These are phyloP conservation scores for Macaca fascicularis DNA, from an alignment of 2,113 vertebrate genomes.

Conservation along the genomic window DNA sequence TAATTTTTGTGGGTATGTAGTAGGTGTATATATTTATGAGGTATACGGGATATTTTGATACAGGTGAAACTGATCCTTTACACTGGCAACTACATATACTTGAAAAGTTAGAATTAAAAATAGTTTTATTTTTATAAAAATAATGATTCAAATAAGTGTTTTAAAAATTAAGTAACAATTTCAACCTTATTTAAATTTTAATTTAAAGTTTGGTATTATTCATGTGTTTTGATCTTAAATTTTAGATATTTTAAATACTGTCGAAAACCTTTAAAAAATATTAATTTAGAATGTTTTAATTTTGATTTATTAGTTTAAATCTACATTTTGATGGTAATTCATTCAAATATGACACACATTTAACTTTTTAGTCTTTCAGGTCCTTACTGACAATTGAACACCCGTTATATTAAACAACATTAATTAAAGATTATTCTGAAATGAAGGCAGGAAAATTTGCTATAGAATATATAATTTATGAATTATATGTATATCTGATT, in stretches of 20 bases:
- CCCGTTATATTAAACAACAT: neutral
- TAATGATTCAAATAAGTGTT: neutral
- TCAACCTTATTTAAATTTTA: neutral
- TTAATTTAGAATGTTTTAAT: conserved; percentile 23
- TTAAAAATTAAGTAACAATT: conserved; percentile 21
- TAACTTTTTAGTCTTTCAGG: neutral
- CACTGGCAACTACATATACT: neutral
- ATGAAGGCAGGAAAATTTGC: neutral
- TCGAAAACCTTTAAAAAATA: neutral
- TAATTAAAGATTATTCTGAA: neutral
- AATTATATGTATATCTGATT: neutral
- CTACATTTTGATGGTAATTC: neutral
- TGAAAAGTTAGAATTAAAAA: neutral
- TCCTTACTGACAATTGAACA: neutral
- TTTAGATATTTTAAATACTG: conserved; percentile 21
- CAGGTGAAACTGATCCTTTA: neutral
- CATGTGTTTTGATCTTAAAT: conserved; percentile 3
- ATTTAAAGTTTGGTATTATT: conserved; percentile 13
- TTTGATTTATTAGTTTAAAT: neutral
- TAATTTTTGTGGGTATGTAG: too few species aligned
- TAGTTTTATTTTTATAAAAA: conserved; percentile 17
- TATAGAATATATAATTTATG: neutral
- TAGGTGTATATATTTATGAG: too few species aligned
- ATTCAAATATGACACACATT: neutral
- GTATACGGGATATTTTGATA: too few species aligned